phyloP scores from a whole-genome alignment of 2,113 vertebrate species.

The Myrmecobius fasciatus region DNA sequence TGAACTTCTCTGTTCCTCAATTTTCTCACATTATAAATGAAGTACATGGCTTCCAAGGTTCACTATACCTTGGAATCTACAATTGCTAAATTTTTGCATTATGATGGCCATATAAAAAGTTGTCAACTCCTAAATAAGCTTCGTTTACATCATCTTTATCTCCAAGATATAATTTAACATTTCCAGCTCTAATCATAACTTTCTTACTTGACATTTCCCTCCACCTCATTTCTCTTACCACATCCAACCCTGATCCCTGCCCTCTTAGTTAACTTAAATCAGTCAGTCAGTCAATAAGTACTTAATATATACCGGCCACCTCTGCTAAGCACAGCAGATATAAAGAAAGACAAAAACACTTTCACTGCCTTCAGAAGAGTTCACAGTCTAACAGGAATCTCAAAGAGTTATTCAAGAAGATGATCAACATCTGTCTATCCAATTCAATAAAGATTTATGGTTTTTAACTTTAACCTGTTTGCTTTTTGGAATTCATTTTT shows the following conservation, averaged over 20 bases:
- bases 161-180: not conserved
- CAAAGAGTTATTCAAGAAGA: not conserved
- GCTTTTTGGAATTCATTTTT: not conserved
- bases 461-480: not conserved
- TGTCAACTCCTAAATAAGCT: not conserved
- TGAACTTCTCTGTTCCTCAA: not conserved
- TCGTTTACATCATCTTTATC: not conserved
- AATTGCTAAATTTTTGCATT: not conserved
- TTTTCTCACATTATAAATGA: not conserved
- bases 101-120: constrained; percentile 3
- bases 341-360: not conserved
- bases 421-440: too few species aligned
- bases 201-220: not conserved
- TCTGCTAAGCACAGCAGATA: not conserved
- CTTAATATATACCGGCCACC: not conserved
- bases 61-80: not conserved
- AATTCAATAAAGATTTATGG: not conserved
- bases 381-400: not conserved
- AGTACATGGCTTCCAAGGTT: too few species aligned
- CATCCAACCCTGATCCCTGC: not conserved
- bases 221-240: not conserved
- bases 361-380: not conserved
- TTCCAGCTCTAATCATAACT: not conserved
- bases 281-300: not conserved
- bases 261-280: not conserved